phyloP scores from a whole-genome alignment of 92 coral and sea anemone genomes.

The Paramuricea clavata region DNA sequence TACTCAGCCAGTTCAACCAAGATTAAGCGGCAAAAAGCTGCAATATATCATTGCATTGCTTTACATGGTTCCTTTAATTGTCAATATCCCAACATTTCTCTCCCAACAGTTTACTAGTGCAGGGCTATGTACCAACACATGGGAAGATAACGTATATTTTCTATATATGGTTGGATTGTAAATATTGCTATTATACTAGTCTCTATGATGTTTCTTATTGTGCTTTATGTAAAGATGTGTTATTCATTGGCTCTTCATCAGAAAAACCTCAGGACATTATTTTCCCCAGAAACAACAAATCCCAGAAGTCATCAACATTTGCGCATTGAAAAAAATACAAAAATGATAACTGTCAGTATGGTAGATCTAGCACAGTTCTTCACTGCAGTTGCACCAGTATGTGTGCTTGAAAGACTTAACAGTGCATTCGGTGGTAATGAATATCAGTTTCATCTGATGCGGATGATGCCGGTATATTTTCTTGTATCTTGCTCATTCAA shows the following conservation, averaged over 20 bases:
- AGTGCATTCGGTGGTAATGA: not conserved
- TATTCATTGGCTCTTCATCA: not conserved
- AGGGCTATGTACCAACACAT: not conserved
- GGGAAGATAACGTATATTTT: not conserved
- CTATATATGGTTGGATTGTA: not conserved
- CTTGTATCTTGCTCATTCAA: conserved; percentile 1
- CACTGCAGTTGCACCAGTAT: not conserved
- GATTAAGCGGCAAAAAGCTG: not conserved
- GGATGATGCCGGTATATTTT: not conserved
- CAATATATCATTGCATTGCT: not conserved
- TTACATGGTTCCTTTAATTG: not conserved
- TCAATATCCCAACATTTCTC: not conserved
- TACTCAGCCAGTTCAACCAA: not conserved
- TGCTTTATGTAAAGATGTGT: not conserved
- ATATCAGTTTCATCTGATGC: not conserved
- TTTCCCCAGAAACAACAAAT: not conserved
- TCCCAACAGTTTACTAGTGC: not conserved
- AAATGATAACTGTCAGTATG: not conserved
- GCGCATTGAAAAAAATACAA: not conserved
- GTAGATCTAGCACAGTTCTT: not conserved
- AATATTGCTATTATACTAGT: not conserved
- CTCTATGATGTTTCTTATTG: not conserved
- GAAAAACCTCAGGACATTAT: not conserved
- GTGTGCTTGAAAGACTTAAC: not conserved
- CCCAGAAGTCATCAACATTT: not conserved